Base-by-base conservation (phyloP, 2,888 invertebrate species). In the Caenorhabditis sp. region DNA sequence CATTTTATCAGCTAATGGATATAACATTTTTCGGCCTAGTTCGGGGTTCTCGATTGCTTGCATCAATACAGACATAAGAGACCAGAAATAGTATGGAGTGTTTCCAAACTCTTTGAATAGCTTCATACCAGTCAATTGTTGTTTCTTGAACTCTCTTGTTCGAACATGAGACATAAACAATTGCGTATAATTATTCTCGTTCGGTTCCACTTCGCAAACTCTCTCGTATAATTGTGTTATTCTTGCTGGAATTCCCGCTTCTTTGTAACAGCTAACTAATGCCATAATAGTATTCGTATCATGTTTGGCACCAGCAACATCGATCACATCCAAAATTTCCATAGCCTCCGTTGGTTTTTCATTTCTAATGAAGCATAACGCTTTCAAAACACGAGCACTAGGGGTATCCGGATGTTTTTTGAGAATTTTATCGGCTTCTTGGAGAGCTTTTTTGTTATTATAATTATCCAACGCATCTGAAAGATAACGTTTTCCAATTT, bases 61-160 rank as follows among this genome's bases (percentile, higher is more conserved):
- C 90, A 97, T 92, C 25, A 97, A 93, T 82, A 95, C 92, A 88
- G 96, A 96, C 94, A 97, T 96, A 12, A 97, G 93, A 23, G 94
- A 94, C 99, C 97, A 99, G 89, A 95, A 96, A 88, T 95, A 96
- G 88, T 97, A 97, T 0, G 95, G 95, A 88, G 94, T 95, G 89
- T 96, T 96, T 1, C 94, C 93, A 85, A 93, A 93, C 66, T 94
- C 90, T 90, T 95, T 96, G 89, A 94, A 97, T 43, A 99, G 90
- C 14, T 92, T 91, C 91, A 96, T 91, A 0, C 97, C 97, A 0
- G 93, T 92, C 76, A 93, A 92, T 52, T 85, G 82, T 63, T 84
- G 83, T n/a, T 83, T 75, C 59, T 84, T 74, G 64, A 74, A 77
- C 27, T 68, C 66, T 65, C 76, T 71, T 43, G 38, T 90, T 36